A percentile compares a stretch with the other conserved stretches of the same genome.
phyloP scores from a whole-genome alignment of 2,888 invertebrate genomes.

The Noctua pronuba region DNA sequence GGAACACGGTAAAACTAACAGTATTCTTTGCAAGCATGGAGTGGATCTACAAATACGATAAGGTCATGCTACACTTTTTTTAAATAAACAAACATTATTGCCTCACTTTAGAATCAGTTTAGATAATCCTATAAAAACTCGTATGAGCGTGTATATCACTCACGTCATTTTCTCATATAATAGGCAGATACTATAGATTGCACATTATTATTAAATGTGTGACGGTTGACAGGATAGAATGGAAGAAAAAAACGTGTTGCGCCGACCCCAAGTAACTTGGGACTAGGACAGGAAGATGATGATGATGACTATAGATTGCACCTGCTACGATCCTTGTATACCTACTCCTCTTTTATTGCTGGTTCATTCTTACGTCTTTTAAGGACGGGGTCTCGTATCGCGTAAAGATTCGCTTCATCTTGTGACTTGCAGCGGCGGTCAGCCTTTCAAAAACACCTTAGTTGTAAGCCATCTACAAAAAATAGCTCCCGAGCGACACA shows the following conservation, averaged over 20 bases:
- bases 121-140: background rate
- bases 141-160: background rate
- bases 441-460: slow-evolving; percentile 80
- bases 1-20: too few species aligned
- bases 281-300: too few species aligned
- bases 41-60: background rate
- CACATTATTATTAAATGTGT: too few species aligned
- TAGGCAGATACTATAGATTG: background rate
- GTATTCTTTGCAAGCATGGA: background rate
- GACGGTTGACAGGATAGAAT: too few species aligned
- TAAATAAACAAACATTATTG: background rate
- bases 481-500: slow-evolving; percentile 66
- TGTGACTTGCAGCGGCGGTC: slow-evolving; percentile 46
- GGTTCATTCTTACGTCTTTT: background rate
- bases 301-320: background rate
- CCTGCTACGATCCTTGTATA: background rate
- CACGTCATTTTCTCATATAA: background rate
- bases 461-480: slow-evolving; percentile 73
- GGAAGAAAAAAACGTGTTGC: too few species aligned
- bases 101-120: background rate
- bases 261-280: too few species aligned
- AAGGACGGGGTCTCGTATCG: too few species aligned
- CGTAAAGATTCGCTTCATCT: slow-evolving; percentile 30
- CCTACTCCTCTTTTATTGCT: background rate
- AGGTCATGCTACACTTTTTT: background rate